Evolutionary conservation across 2,113 vertebrate genomes (phyloP).

Genomic region (Laticauda laticaudata): DNA sequence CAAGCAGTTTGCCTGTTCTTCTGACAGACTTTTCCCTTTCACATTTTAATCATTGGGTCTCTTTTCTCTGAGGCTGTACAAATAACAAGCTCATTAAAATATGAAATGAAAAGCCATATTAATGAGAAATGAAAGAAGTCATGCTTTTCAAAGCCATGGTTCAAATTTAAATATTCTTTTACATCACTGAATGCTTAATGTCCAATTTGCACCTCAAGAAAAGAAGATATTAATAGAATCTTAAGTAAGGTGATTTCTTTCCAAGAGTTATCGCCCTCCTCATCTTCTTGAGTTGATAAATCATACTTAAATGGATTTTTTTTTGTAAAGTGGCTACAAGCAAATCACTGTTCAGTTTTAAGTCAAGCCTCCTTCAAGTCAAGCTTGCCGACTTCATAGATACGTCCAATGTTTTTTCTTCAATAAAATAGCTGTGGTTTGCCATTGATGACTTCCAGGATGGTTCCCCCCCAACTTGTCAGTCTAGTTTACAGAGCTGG

Average conservation of each 20-base stretch:
- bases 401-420: background rate
- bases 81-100: slow-evolving; percentile 36
- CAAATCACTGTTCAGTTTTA: background rate
- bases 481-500: background rate
- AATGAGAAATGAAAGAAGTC: slow-evolving; percentile 17
- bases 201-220: background rate
- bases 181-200: background rate
- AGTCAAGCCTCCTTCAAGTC: background rate
- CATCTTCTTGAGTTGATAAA: background rate
- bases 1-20: slow-evolving; percentile 5
- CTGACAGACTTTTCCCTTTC: background rate
- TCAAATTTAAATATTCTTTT: slow-evolving; percentile 25
- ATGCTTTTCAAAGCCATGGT: slow-evolving; percentile 16
- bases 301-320: background rate
- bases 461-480: background rate
- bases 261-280: background rate
- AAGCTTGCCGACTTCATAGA: background rate
- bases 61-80: slow-evolving; percentile 19
- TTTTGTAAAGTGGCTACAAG: background rate
- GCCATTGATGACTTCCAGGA: background rate
- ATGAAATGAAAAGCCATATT: slow-evolving; percentile 15
- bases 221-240: slow-evolving; percentile 1
- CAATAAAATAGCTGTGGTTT: background rate
- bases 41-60: background rate
- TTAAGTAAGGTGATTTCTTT: background rate